Percentiles rank a stretch among this genome's conserved stretches.
These are phyloP conservation scores for Siphamia tubifer DNA, from an alignment of 2,113 vertebrate species.

Conservation along the genomic window DNA sequence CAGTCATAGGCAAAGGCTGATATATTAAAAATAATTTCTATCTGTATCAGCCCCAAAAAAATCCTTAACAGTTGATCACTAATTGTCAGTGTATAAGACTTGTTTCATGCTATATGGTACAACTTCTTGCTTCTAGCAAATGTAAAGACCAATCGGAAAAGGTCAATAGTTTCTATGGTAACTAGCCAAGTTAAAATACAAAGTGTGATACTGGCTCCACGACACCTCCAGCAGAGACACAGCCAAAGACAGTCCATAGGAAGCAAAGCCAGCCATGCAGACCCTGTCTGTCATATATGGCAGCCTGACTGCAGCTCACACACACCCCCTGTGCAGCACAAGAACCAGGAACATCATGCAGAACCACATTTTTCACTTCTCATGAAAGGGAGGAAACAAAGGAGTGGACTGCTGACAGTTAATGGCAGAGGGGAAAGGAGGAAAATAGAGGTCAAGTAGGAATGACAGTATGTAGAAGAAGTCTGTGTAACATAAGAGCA, in stretches of 20 bases:
- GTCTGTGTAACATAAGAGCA: constrained; percentile 44
- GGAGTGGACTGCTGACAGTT: constrained; percentile 31
- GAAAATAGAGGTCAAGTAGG: not conserved
- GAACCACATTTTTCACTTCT: constrained; percentile 29
- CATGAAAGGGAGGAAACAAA: constrained; percentile 18
- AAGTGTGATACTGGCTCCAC: constrained; percentile 41
- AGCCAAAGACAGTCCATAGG: constrained; percentile 36
- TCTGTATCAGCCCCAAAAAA: too few relatives aligned
- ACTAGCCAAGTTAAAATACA: constrained; percentile 4
- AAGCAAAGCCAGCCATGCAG: constrained; percentile 78
- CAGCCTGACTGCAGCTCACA: constrained; percentile 56
- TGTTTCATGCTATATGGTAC: not conserved
- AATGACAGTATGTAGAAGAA: constrained; percentile 30
- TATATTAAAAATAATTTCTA: too few relatives aligned
- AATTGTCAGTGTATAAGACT: too few relatives aligned
- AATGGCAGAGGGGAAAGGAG: constrained; percentile 29
- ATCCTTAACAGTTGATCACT: too few relatives aligned
- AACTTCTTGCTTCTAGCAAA: not conserved
- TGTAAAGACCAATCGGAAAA: not conserved
- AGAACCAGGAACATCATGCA: constrained; percentile 47
- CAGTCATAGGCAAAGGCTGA: too few relatives aligned
- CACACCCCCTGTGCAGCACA: constrained; percentile 57
- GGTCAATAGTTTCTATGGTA: not conserved
- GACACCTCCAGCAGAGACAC: constrained; percentile 65
- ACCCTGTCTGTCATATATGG: constrained; percentile 5